phyloP scores from a whole-genome alignment of 2,888 invertebrate species.

The Athalia rosae region DNA sequence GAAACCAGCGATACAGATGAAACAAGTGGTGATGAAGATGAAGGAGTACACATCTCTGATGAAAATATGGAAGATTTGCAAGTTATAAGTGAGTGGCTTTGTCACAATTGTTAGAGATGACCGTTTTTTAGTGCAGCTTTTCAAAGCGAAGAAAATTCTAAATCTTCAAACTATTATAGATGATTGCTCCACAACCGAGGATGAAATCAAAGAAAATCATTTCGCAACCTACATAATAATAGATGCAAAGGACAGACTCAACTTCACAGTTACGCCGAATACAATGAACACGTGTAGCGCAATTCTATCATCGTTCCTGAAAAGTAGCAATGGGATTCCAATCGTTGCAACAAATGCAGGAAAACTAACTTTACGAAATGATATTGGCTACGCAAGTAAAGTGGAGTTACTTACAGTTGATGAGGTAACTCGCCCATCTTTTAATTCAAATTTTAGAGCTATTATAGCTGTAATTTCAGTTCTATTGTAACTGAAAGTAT shows the following conservation, averaged over 20 bases:
- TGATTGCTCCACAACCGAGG: constrained; percentile 65
- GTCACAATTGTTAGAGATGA: neutral
- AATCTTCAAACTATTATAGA: constrained; percentile 56
- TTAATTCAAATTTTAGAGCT: neutral
- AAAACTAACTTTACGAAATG: constrained; percentile 76
- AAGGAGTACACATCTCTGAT: constrained; percentile 60
- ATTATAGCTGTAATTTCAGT: neutral
- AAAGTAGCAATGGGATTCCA: constrained; percentile 68
- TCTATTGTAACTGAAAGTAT: too few species aligned
- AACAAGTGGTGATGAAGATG: constrained; percentile 72
- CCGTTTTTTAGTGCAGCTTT: neutral
- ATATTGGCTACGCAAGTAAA: constrained; percentile 75
- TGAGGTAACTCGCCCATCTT: constrained; percentile 57
- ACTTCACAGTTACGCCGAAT: constrained; percentile 82
- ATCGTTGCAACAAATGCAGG: constrained; percentile 61
- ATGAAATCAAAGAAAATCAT: constrained; percentile 48
- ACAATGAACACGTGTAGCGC: constrained; percentile 78
- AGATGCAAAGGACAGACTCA: constrained; percentile 81
- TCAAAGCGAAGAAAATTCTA: constrained; percentile 23
- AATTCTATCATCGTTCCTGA: constrained; percentile 70
- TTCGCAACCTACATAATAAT: constrained; percentile 81
- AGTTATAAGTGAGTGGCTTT: constrained; percentile 60
- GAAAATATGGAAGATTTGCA: constrained; percentile 65
- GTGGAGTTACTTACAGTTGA: constrained; percentile 64
- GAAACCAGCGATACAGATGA: constrained; percentile 74